Percentiles rank a stretch among this genome's conserved stretches.
These are phyloP conservation scores for Aeoliscus strigatus DNA, from an alignment of 2,797 vertebrate genomes.

Conservation along the genomic window DNA sequence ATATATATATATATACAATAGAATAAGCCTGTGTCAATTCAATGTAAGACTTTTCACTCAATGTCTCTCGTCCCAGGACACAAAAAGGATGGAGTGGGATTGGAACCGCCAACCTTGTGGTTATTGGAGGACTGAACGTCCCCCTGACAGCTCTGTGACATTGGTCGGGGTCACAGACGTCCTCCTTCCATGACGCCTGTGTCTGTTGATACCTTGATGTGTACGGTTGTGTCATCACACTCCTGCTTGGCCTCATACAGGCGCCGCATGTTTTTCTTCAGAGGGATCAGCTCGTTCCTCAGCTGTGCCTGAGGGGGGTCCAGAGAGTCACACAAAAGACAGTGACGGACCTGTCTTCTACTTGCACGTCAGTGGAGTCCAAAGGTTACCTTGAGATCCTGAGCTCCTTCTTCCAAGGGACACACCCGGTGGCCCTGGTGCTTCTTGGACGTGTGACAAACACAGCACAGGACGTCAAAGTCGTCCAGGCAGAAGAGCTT, in stretches of 20 bases:
- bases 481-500: constrained; percentile 77
- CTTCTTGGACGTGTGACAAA: constrained; percentile 78
- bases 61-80: no score
- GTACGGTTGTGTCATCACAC: constrained; percentile 76
- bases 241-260: constrained; percentile 80
- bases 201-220: constrained; percentile 79
- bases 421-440: constrained; percentile 74
- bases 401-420: constrained; percentile 75
- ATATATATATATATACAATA: no score
- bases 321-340: not conserved
- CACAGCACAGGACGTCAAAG: constrained; percentile 72
- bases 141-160: no score
- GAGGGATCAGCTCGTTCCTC: constrained; percentile 62
- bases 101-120: no score
- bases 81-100: no score
- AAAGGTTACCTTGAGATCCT: constrained; percentile 72
- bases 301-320: constrained; percentile 58
- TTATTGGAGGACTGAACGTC: no score
- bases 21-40: no score
- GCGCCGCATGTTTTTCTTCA: constrained; percentile 72
- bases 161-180: constrained; percentile 14
- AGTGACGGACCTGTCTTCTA: no score
- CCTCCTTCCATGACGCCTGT: constrained; percentile 12
- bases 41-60: no score
- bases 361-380: no score